These are phyloP conservation scores for Nasua narica DNA, from an alignment of 2,797 vertebrate genomes.

Conservation along the genomic window DNA sequence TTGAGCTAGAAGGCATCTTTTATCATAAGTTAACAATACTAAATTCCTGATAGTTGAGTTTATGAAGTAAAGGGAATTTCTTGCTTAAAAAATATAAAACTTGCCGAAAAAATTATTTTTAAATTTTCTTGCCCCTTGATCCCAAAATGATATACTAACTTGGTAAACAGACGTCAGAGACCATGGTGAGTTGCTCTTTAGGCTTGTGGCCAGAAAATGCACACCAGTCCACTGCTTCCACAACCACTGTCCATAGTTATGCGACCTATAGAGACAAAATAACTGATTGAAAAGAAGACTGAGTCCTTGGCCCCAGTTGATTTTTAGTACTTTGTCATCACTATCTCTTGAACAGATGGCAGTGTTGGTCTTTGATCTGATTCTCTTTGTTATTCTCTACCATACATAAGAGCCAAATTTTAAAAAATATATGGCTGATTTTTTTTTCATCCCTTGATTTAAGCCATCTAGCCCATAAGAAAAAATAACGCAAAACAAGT, in stretches of 20 bases:
- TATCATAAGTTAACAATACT: not conserved
- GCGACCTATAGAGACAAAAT: not conserved
- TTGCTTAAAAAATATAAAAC: not conserved
- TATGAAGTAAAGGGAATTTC: not conserved
- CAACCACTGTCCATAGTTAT: accelerated
- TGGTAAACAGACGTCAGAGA: not conserved
- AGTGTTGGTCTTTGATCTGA: not conserved
- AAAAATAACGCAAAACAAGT: not conserved
- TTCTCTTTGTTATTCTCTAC: not conserved
- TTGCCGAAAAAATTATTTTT: not conserved
- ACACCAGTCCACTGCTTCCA: accelerated
- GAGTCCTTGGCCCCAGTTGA: not conserved
- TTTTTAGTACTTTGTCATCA: not conserved
- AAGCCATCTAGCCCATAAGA: not conserved
- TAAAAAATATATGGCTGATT: not conserved
- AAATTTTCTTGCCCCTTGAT: not conserved
- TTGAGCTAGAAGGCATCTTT: not conserved
- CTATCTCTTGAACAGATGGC: not conserved
- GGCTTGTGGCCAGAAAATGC: not conserved
- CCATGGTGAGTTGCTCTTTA: not conserved
- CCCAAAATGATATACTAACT: not conserved
- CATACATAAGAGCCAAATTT: not conserved
- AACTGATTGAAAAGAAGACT: not conserved
- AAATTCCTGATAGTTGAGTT: not conserved
- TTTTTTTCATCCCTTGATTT: not conserved